These are phyloP conservation scores for Scopus umbretta DNA, from an alignment of 2,113 vertebrate genomes.

Conservation along the genomic window DNA sequence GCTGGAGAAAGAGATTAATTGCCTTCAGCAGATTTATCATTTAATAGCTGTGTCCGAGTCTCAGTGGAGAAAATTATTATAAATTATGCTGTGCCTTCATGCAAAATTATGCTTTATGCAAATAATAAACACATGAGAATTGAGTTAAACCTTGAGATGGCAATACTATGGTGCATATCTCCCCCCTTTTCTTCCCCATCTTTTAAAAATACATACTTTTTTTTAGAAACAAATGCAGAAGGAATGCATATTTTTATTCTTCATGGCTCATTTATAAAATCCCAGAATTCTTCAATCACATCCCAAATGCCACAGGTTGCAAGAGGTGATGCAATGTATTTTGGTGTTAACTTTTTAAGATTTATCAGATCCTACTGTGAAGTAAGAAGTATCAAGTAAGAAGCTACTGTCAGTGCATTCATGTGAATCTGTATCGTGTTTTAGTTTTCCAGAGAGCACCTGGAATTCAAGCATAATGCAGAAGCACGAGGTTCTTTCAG, in stretches of 20 bases:
- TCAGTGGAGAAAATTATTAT: not conserved
- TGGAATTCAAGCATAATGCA: not conserved
- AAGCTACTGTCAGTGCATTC: not conserved
- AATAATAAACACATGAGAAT: not conserved
- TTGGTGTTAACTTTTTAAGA: not conserved
- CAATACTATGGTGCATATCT: not conserved
- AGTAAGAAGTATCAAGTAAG: not conserved
- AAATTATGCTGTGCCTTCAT: not conserved
- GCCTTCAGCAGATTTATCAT: not conserved
- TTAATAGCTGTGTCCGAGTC: not conserved
- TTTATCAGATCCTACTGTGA: not conserved
- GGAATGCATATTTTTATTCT: not conserved
- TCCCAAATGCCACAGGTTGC: not conserved
- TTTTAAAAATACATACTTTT: not conserved
- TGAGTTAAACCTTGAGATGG: not conserved
- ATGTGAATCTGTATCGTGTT: not conserved
- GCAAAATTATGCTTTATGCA: not conserved
- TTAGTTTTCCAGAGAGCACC: not conserved
- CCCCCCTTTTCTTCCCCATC: not conserved
- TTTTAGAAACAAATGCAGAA: not conserved
- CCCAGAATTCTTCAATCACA: not conserved
- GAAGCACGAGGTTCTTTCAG: not conserved
- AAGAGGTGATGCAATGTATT: not conserved
- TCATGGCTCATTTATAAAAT: not conserved
- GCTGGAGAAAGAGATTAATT: not conserved